phyloP scores from a whole-genome alignment of 2,888 invertebrate species.

The Lasiommata megera region DNA sequence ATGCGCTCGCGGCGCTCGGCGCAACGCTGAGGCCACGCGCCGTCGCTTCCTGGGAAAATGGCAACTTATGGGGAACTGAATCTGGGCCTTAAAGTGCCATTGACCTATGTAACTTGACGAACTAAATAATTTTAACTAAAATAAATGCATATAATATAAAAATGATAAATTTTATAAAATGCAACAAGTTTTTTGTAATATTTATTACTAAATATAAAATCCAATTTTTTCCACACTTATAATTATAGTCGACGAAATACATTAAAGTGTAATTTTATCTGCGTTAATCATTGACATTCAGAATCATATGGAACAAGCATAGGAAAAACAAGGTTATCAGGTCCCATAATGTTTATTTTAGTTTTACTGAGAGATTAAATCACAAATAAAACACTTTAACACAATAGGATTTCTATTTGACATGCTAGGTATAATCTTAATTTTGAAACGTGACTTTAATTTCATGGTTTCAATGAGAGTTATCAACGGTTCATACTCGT shows the following conservation, averaged over 20 bases:
- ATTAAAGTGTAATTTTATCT: no score
- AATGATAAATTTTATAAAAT: no score
- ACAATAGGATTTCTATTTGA: conserved; percentile 70
- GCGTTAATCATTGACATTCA: background rate
- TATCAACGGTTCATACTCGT: conserved; percentile 52
- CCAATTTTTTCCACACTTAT: no score
- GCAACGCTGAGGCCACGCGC: conserved; percentile 43
- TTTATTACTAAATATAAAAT: no score
- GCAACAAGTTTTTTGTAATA: no score
- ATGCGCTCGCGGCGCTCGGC: conserved; percentile 53
- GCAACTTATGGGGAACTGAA: conserved; percentile 78
- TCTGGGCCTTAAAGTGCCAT: conserved; percentile 72
- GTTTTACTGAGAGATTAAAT: conserved; percentile 70
- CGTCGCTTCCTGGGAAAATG: conserved; percentile 76
- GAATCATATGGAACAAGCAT: conserved; percentile 33
- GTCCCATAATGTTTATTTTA: no score
- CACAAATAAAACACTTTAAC: conserved; percentile 64
- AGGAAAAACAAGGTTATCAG: no score
- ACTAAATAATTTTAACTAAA: no score
- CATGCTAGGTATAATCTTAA: conserved; percentile 66
- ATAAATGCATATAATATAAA: no score
- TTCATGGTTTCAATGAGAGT: conserved; percentile 61
- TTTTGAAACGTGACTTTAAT: conserved; percentile 67
- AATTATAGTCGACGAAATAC: no score
- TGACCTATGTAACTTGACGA: conserved; percentile 66